Conservation (phyloP, 2,888 invertebrate genomes). For the Microlaimidae sp. region DNA sequence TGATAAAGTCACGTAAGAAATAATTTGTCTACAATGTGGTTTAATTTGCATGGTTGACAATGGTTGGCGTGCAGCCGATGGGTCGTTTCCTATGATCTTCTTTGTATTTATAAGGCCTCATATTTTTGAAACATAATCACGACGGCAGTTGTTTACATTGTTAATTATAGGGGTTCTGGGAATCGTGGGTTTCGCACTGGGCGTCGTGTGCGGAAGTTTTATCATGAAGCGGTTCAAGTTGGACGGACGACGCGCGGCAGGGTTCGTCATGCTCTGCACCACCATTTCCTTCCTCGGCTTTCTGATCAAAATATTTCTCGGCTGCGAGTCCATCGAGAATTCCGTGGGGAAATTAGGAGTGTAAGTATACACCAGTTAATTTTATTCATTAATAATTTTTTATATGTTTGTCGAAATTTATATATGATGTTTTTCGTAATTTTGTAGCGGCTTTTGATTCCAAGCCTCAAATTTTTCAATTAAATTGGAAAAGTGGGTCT, state of each 20-base stretch:
- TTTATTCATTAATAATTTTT: neutral
- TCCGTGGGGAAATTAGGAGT: constrained; percentile 23
- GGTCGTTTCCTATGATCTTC: too few relatives aligned
- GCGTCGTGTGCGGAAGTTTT: constrained; percentile 24
- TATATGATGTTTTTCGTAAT: constrained; percentile 9
- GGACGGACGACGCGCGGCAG: constrained; percentile 25
- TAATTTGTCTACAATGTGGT: too few relatives aligned
- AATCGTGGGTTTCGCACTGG: constrained; percentile 32
- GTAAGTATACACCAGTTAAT: constrained; percentile 13
- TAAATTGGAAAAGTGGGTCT: too few relatives aligned
- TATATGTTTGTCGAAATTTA: neutral
- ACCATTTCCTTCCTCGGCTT: constrained; percentile 25
- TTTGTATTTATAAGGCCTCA: too few relatives aligned
- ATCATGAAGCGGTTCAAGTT: constrained; percentile 22
- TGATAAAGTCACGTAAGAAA: too few relatives aligned
- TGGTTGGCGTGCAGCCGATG: too few relatives aligned
- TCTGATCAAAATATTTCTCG: constrained; percentile 27
- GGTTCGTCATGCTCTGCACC: constrained; percentile 26
- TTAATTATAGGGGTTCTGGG: constrained; percentile 26
- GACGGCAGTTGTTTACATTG: too few relatives aligned
- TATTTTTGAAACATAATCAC: too few relatives aligned
- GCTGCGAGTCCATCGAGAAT: constrained; percentile 28
- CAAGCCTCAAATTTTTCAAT: too few relatives aligned
- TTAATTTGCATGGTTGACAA: too few relatives aligned
- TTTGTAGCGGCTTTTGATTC: too few relatives aligned